A percentile compares a stretch with the other conserved stretches of the same genome.
These are phyloP conservation scores for Sinocyclocheilus anshuiensis DNA, from an alignment of 2,113 vertebrate genomes.

Conservation along the genomic window DNA sequence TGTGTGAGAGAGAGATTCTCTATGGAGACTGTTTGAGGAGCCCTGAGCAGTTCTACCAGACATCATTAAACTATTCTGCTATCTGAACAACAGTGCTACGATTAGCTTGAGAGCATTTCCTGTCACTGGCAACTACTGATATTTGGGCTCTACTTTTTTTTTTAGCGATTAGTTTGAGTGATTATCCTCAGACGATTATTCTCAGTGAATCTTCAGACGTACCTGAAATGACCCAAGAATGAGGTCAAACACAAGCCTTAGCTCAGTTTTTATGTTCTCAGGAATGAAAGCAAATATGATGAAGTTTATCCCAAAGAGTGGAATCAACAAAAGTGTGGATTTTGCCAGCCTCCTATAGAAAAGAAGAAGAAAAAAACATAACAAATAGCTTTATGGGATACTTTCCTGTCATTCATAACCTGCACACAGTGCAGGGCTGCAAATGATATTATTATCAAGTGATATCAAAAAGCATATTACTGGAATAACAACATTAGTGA, in stretches of 20 bases:
- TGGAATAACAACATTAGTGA: slow-evolving; percentile 36
- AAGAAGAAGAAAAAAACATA: slow-evolving; percentile 42
- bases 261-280: slow-evolving; percentile 82
- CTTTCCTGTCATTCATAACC: slow-evolving; percentile 22
- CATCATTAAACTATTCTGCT: slow-evolving; percentile 14
- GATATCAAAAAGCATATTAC: slow-evolving; percentile 4
- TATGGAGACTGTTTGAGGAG: not conserved
- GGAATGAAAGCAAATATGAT: slow-evolving; percentile 95
- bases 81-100: not conserved
- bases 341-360: slow-evolving; percentile 89
- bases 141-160: not conserved
- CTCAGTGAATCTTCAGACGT: slow-evolving; percentile 38
- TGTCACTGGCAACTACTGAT: not conserved
- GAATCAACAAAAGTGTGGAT: slow-evolving; percentile 96
- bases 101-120: not conserved
- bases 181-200: not conserved
- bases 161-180: not conserved
- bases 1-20: slow-evolving; percentile 32
- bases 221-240: slow-evolving; percentile 95
- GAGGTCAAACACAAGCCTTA: slow-evolving; percentile 89
- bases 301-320: slow-evolving; percentile 96
- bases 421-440: not conserved
- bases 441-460: slow-evolving; percentile 18
- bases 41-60: not conserved
- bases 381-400: slow-evolving; percentile 26